Base-by-base conservation (phyloP, 1,140 invertebrate genomes). In the Vollenhovia emeryi region DNA sequence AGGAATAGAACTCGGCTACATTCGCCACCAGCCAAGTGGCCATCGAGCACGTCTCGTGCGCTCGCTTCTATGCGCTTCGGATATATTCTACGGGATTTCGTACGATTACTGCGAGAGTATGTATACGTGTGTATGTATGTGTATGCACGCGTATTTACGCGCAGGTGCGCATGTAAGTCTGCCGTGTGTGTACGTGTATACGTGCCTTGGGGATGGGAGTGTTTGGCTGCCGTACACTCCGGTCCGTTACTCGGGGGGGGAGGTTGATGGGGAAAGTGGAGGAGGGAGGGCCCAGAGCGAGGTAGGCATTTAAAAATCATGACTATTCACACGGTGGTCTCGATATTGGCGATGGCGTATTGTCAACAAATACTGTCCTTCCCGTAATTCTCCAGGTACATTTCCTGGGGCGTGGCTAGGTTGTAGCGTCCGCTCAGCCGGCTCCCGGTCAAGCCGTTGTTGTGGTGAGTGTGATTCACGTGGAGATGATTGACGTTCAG, bases 351-450 rank as follows among this genome's bases (percentile, higher is more conserved):
- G 88, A 96, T 96, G 92, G 95, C 96, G 93, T 95, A 95, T 95
- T 96, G 96, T 97, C 96, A 97, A 97, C 96, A 97, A 94, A 97
- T 96, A 92, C 96, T 96, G 92, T 97, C 96, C 93, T 97, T 97
- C 69, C 96, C 95, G 85, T 97, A 96, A 87, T 96, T 95, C 91
- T 96, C 96, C 84, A 94, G 95, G 94, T 95, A 96, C 95, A 90
- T 95, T 91, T 95, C 95, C 92, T 94, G 95, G 3, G 93, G 93
- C 18, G 94, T 90, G 93, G 85, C 95, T 71, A 95, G 93, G 75
- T 95, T 94, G 89, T 96, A 95, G n/a, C 95, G 95, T 11, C 79
- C 95, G 88, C 91, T 89, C 85, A 94, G 64, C 50, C 93, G 89
- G 82, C 91, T 92, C 48, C 92, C 89, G 75, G 93, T 91, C 64